Evolutionary conservation across 1,140 invertebrate genomes (phyloP).

Genomic region (Drosophila kohkoa): DNA sequence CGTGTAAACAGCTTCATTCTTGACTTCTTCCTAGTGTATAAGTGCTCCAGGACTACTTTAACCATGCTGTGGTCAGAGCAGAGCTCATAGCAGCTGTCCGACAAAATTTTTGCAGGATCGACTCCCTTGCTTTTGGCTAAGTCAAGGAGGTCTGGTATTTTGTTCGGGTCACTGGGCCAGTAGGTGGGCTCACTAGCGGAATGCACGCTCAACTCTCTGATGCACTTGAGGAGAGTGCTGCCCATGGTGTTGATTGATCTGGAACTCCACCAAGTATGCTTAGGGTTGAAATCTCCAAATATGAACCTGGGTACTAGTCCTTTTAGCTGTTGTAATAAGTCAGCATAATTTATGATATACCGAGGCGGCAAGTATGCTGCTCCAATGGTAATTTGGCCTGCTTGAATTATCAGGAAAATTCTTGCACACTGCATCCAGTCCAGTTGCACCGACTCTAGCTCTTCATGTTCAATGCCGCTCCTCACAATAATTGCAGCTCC

Average conservation of each 20-base stretch:
- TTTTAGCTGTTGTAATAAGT: background rate
- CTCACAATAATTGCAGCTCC: conserved; percentile 7
- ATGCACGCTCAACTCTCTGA: background rate
- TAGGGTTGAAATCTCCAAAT: background rate
- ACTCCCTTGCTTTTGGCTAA: background rate
- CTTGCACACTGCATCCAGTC: conserved; percentile 6
- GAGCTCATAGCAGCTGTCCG: background rate
- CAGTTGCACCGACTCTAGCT: conserved; percentile 11
- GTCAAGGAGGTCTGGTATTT: background rate
- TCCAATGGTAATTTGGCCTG: background rate
- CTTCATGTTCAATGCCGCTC: background rate
- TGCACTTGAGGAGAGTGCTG: background rate
- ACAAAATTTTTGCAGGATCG: background rate
- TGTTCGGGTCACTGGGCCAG: conserved; percentile 2
- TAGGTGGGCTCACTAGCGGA: conserved; percentile 7
- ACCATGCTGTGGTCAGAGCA: conserved; percentile 4
- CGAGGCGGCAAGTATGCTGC: conserved; percentile 1
- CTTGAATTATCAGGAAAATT: background rate
- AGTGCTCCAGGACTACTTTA: background rate
- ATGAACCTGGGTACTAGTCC: background rate
- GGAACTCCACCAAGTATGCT: background rate
- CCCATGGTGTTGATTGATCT: background rate
- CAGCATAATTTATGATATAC: background rate
- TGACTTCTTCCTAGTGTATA: background rate
- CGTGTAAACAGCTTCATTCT: background rate